These are phyloP conservation scores for Cecidostiba fungosa DNA, from an alignment of 2,888 invertebrate genomes.

Conservation along the genomic window DNA sequence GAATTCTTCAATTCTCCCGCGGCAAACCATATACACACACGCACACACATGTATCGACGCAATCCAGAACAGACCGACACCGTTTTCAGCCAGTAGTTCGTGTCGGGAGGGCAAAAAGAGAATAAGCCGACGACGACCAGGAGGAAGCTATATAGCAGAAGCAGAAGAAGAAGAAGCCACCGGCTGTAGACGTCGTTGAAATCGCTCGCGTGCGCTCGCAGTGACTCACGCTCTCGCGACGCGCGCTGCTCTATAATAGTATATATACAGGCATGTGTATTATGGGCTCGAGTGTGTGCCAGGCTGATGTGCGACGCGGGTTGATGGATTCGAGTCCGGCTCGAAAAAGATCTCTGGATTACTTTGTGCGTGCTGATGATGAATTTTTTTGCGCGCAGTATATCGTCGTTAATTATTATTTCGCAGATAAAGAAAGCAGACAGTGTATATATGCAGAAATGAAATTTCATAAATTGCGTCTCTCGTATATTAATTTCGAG, in stretches of 20 bases:
- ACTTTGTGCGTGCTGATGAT: neutral
- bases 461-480: neutral
- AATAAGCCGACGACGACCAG: neutral
- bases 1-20: too few relatives aligned
- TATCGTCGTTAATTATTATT: too few relatives aligned
- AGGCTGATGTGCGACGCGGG: neutral
- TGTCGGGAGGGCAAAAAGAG: neutral
- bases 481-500: too few relatives aligned
- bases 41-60: neutral
- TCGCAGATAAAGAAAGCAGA: too few relatives aligned
- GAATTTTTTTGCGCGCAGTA: too few relatives aligned
- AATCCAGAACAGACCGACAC: neutral
- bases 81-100: neutral
- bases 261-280: neutral
- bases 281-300: neutral
- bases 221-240: constrained; percentile 10
- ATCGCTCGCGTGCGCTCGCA: constrained; percentile 12
- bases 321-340: neutral
- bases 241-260: constrained; percentile 16
- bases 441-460: too few relatives aligned
- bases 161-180: constrained; percentile 7
- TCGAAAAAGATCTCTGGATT: neutral
- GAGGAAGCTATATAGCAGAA: neutral
- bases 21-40: too few relatives aligned
- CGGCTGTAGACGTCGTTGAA: constrained; percentile 3